A percentile compares a stretch with the other conserved stretches of the same genome.
These are phyloP conservation scores for Colletes latitarsis DNA, from an alignment of 1,140 invertebrate species.

Conservation along the genomic window DNA sequence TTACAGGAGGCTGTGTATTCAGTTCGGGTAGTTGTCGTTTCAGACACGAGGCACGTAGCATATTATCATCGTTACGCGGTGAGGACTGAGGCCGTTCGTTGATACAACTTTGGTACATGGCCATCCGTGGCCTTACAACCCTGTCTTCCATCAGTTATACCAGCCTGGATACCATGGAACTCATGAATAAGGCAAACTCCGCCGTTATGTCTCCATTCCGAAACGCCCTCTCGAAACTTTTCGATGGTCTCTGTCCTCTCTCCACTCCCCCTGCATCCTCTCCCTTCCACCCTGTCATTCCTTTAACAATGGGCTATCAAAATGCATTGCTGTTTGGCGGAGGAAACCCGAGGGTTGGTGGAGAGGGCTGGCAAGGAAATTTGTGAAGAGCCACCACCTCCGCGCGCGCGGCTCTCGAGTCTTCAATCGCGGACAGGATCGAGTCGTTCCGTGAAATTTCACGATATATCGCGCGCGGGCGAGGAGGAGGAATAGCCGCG, in stretches of 20 bases:
- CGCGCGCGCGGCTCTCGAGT: too few relatives aligned
- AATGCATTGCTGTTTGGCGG: conserved; percentile 60
- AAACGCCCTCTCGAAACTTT: conserved; percentile 67
- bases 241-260: conserved; percentile 48
- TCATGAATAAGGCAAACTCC: conserved; percentile 71
- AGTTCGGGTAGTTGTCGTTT: conserved; percentile 67
- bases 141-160: conserved; percentile 68
- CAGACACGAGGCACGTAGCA: conserved; percentile 69
- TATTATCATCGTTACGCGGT: conserved; percentile 70
- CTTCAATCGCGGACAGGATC: not conserved
- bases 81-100: conserved; percentile 63
- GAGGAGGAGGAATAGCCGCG: not conserved
- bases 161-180: conserved; percentile 60
- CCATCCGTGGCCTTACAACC: conserved; percentile 66
- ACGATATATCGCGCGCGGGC: not conserved
- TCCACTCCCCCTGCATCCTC: not conserved
- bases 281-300: conserved; percentile 6
- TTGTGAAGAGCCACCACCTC: conserved; percentile 21
- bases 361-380: conserved; percentile 38
- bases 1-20: conserved; percentile 65
- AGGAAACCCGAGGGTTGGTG: not conserved
- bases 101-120: conserved; percentile 69
- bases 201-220: conserved; percentile 67
- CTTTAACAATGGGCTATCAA: conserved; percentile 65
- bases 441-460: not conserved